A percentile compares a stretch with the other conserved stretches of the same genome.
phyloP scores from a whole-genome alignment of 2,797 vertebrate species.

The Hipposideros larvatus region DNA sequence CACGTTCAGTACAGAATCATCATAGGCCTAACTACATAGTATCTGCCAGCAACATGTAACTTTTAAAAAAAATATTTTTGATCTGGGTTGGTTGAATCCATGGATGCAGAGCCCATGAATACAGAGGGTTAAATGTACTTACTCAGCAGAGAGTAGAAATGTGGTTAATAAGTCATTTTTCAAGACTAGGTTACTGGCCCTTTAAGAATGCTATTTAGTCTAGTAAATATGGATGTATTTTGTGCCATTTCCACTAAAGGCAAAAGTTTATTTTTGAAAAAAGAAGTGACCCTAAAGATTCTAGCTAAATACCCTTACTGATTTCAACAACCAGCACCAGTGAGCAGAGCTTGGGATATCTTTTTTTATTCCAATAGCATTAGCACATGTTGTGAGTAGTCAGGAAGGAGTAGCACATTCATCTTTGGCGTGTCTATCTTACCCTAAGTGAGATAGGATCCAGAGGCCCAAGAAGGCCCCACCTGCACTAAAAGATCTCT shows the following conservation, averaged over 20 bases:
- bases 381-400: background rate
- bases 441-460: background rate
- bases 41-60: background rate
- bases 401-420: background rate
- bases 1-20: background rate
- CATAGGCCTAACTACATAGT: background rate
- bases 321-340: background rate
- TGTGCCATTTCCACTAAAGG: conserved; percentile 28
- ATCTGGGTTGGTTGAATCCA: background rate
- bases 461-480: background rate
- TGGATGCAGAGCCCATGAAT: background rate
- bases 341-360: background rate
- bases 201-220: conserved; percentile 1
- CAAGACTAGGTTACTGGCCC: background rate
- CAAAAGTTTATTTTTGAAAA: conserved; percentile 18
- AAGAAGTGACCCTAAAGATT: background rate
- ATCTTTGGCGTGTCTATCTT: background rate
- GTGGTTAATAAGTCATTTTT: background rate
- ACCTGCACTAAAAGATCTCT: background rate
- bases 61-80: background rate
- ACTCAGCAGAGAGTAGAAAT: background rate
- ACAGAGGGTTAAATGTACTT: background rate
- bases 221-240: background rate
- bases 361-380: background rate
- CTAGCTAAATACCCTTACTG: background rate